These are phyloP conservation scores for Chloropsis hardwickii DNA, from an alignment of 2,113 vertebrate genomes.

Conservation along the genomic window DNA sequence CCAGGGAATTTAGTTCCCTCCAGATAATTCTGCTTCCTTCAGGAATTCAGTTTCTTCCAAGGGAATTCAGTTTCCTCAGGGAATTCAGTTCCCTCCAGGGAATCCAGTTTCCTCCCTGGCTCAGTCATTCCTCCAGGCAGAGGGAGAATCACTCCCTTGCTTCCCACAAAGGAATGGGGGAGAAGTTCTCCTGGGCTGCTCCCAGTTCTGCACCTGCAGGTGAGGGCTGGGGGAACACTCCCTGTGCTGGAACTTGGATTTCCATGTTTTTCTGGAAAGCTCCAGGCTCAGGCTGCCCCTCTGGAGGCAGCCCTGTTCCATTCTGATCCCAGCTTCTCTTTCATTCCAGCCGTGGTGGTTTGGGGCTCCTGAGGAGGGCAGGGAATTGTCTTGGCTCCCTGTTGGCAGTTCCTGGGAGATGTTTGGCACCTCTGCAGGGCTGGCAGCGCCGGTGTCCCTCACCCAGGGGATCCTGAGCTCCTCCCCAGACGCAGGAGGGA, in stretches of 20 bases:
- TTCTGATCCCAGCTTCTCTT: not conserved
- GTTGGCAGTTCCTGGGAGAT: not conserved
- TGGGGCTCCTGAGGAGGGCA: not conserved
- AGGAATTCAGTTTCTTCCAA: not conserved
- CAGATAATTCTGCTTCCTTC: too few species aligned
- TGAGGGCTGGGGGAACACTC: not conserved
- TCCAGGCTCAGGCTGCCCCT: fast-evolving
- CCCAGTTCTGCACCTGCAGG: not conserved
- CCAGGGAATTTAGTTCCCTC: not conserved
- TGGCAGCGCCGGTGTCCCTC: not conserved
- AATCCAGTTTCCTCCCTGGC: not conserved
- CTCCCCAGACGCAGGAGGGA: not conserved
- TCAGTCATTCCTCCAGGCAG: not conserved
- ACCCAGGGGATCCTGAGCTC: not conserved
- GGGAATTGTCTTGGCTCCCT: not conserved
- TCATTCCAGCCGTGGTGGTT: not conserved
- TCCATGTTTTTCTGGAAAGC: not conserved
- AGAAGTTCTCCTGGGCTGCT: not conserved
- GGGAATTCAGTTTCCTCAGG: not conserved
- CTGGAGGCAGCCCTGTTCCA: fast-evolving
- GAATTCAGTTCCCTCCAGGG: fast-evolving
- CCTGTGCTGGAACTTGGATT: not conserved
- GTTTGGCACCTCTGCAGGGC: not conserved
- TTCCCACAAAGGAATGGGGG: not conserved
- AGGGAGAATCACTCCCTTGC: not conserved